Conservation (phyloP, 2,888 invertebrate genomes). For the Scrobipalpa atriplicella region DNA sequence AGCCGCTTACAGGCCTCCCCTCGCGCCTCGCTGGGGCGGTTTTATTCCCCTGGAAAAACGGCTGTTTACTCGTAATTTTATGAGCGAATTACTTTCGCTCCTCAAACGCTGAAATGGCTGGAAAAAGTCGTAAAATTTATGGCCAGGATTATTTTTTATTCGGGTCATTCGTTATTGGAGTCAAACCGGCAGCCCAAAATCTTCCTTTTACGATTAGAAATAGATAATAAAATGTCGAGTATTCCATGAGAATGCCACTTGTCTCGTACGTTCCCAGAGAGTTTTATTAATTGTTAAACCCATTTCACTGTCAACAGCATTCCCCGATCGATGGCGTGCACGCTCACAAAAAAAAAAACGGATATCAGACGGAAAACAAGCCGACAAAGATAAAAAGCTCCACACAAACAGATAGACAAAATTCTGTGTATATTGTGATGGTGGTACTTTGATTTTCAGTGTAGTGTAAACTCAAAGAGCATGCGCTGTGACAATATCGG, state of each 20-base stretch:
- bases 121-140: constrained; percentile 74
- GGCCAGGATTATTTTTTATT: constrained; percentile 71
- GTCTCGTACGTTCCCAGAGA: constrained; percentile 54
- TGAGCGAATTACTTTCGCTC: constrained; percentile 78
- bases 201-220: constrained; percentile 32
- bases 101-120: constrained; percentile 73
- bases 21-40: constrained; percentile 50
- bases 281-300: constrained; percentile 80
- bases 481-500: constrained; percentile 68
- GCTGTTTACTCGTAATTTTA: constrained; percentile 81
- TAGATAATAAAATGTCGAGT: constrained; percentile 53
- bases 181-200: constrained; percentile 36
- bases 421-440: constrained; percentile 70
- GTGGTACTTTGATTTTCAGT: constrained; percentile 77
- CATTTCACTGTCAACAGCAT: constrained; percentile 81
- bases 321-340: constrained; percentile 73
- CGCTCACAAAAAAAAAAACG: constrained; percentile 59
- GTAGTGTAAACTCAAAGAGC: constrained; percentile 78
- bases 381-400: constrained; percentile 74
- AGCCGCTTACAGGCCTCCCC: constrained; percentile 77
- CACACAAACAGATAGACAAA: constrained; percentile 58
- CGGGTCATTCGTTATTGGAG: constrained; percentile 63
- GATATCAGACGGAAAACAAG: constrained; percentile 51
- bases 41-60: constrained; percentile 79
- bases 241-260: constrained; percentile 58